These are phyloP conservation scores for Choreutis nemorana DNA, from an alignment of 2,888 invertebrate genomes.

Conservation along the genomic window DNA sequence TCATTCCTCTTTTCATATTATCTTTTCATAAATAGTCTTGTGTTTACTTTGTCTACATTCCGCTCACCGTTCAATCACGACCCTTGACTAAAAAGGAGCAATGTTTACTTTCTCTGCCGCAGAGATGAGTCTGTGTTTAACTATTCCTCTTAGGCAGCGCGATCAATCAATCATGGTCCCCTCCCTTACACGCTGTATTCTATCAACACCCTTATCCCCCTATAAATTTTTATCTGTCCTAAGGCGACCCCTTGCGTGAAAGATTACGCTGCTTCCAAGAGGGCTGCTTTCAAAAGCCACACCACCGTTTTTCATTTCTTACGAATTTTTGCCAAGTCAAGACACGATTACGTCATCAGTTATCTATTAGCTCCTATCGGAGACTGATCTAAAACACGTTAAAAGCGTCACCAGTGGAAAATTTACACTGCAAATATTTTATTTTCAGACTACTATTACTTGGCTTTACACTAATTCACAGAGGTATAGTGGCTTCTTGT, in stretches of 20 bases:
- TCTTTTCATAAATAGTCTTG: background rate
- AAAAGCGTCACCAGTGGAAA: too few relatives aligned
- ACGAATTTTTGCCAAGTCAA: conserved; percentile 16
- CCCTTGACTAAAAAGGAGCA: conserved; percentile 9
- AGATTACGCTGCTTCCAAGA: conserved; percentile 45
- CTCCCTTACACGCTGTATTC: conserved; percentile 42
- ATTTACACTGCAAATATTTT: too few relatives aligned
- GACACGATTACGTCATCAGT: conserved; percentile 22
- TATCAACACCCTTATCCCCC: conserved; percentile 47
- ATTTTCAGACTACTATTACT: conserved; percentile 1
- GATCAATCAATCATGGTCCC: conserved; percentile 46
- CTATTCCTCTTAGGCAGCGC: conserved; percentile 27
- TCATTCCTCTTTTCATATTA: background rate
- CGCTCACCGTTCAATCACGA: conserved; percentile 8
- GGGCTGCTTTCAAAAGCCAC: conserved; percentile 14
- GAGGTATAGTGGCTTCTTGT: too few relatives aligned
- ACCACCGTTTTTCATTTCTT: conserved; percentile 20
- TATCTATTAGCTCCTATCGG: conserved; percentile 13
- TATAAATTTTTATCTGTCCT: conserved; percentile 53
- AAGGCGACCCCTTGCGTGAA: conserved; percentile 37
- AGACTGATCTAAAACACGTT: too few relatives aligned
- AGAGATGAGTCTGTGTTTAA: conserved; percentile 22
- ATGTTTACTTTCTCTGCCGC: conserved; percentile 10
- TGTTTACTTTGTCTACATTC: background rate
- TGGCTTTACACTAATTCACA: too few relatives aligned